phyloP scores from a whole-genome alignment of 2,113 vertebrate species.

The Sminthopsis crassicaudata region DNA sequence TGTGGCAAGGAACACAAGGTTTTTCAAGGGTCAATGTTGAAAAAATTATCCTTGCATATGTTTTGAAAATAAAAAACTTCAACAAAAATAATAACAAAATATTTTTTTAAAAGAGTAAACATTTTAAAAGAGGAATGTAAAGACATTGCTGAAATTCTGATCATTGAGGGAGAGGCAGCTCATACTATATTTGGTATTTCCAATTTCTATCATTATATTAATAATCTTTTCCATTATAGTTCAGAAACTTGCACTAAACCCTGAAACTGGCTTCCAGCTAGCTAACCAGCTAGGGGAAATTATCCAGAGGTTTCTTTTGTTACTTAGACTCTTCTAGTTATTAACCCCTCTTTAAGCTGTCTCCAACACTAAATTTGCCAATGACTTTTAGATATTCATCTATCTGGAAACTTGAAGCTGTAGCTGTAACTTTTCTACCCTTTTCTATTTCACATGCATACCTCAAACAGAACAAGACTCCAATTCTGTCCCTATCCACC shows the following conservation, averaged over 20 bases:
- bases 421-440: too few species aligned
- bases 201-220: neutral
- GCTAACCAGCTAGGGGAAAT: neutral
- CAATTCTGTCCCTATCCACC: too few species aligned
- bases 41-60: too few species aligned
- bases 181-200: neutral
- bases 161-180: neutral
- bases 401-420: neutral
- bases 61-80: too few species aligned
- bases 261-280: neutral
- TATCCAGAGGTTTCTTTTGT: neutral
- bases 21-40: too few species aligned
- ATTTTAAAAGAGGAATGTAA: neutral
- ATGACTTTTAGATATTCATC: neutral
- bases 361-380: neutral
- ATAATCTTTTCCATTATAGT: neutral
- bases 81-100: too few species aligned
- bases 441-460: neutral
- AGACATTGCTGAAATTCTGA: neutral
- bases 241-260: neutral
- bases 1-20: too few species aligned
- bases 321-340: neutral
- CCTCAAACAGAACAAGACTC: neutral
- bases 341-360: neutral
- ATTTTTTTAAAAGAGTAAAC: neutral